Percentiles rank a stretch among this genome's conserved stretches.
Evolutionary conservation across 2,888 invertebrate genomes (phyloP).

Genomic region (Xanthorhoe spadicearia): DNA sequence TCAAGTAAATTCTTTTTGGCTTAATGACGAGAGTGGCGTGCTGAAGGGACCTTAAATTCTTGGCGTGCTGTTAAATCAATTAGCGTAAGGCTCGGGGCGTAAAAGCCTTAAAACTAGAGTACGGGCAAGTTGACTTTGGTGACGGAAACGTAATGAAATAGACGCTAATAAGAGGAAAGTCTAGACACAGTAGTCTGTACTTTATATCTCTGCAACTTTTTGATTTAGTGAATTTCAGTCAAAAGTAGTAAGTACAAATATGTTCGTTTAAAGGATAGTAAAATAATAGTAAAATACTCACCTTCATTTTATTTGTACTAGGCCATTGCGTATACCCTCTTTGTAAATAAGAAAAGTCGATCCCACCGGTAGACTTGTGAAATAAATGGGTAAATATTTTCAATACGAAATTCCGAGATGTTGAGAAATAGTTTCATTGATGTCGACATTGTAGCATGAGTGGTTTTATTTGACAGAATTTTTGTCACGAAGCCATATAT

Average conservation of each 20-base stretch:
- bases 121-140: conserved; percentile 39
- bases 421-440: conserved; percentile 75
- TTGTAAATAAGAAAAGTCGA: conserved; percentile 25
- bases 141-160: conserved; percentile 38
- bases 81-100: conserved; percentile 54
- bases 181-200: conserved; percentile 10
- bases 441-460: conserved; percentile 48
- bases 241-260: background rate
- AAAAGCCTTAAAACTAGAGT: conserved; percentile 59
- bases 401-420: conserved; percentile 56
- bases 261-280: background rate
- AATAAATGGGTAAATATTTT: conserved; percentile 72
- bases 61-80: conserved; percentile 68
- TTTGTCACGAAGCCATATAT: background rate
- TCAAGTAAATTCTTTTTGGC: conserved; percentile 49
- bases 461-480: background rate
- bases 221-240: background rate
- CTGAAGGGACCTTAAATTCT: conserved; percentile 56
- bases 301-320: conserved; percentile 2
- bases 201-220: background rate
- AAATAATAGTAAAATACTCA: too few species aligned
- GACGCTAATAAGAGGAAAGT: conserved; percentile 13
- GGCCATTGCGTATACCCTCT: conserved; percentile 11
- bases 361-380: conserved; percentile 28
- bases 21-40: conserved; percentile 61